Conservation (phyloP, 2,888 invertebrate genomes). For the Epirrhoe tristata region DNA sequence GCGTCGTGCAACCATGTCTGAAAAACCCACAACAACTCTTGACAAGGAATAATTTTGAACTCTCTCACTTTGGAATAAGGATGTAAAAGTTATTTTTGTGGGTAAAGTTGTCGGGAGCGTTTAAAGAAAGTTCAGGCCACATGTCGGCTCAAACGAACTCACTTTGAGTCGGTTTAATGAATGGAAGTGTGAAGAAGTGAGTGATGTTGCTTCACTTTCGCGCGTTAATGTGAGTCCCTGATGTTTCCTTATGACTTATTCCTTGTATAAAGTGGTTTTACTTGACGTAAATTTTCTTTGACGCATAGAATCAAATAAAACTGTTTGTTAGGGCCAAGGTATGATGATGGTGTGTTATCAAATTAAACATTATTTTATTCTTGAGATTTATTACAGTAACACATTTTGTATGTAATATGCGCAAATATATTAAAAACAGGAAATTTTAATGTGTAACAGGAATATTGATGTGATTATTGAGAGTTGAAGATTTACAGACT, state of each 20-base stretch:
- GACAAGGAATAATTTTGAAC: constrained; percentile 49
- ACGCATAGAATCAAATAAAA: no score
- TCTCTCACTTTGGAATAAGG: constrained; percentile 42
- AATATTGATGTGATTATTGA: no score
- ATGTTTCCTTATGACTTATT: constrained; percentile 38
- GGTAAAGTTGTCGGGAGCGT: constrained; percentile 52
- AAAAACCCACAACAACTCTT: constrained; percentile 44
- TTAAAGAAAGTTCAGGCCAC: constrained; percentile 70
- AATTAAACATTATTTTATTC: no score
- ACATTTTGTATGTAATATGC: no score
- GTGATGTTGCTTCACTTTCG: constrained; percentile 46
- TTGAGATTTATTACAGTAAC: no score
- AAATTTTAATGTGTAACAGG: no score
- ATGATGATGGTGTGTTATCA: no score
- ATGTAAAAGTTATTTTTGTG: neutral
- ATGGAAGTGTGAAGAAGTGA: constrained; percentile 57
- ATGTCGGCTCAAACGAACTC: constrained; percentile 62
- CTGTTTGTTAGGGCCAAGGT: no score
- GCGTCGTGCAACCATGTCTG: constrained; percentile 72
- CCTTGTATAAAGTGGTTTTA: constrained; percentile 18
- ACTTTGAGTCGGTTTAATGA: constrained; percentile 60
- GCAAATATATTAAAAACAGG: no score
- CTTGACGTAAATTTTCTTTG: neutral
- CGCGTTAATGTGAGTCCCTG: constrained; percentile 41
- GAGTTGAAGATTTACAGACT: no score